Percentiles rank a stretch among this genome's conserved stretches.
These are phyloP conservation scores for Oscheius sp. DNA, from an alignment of 2,888 invertebrate species.

Conservation along the genomic window DNA sequence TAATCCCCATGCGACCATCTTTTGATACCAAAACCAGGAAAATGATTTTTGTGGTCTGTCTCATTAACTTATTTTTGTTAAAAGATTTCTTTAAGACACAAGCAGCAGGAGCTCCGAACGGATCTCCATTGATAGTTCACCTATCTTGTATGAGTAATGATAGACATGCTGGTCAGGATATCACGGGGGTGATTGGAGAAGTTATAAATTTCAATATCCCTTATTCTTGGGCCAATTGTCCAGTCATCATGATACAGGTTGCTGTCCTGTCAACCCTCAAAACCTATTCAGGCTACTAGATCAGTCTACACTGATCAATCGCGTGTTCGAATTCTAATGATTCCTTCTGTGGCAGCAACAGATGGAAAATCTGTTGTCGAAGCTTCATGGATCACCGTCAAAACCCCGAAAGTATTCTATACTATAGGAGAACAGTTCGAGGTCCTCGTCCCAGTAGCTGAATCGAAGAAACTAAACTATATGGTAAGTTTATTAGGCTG, in stretches of 20 bases:
- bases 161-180: background rate
- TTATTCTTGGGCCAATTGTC: constrained; percentile 8
- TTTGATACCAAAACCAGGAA: constrained; percentile 23
- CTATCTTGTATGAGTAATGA: constrained; percentile 18
- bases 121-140: constrained; percentile 15
- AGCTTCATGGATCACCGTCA: constrained; percentile 23
- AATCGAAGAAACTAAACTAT: constrained; percentile 27
- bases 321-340: constrained; percentile 12
- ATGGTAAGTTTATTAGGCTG: constrained; percentile 30
- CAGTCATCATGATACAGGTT: constrained; percentile 27
- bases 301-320: background rate
- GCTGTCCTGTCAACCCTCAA: background rate
- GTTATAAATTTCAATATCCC: constrained; percentile 21
- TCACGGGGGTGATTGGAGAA: background rate
- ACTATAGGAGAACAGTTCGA: constrained; percentile 33
- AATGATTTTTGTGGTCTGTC: constrained; percentile 36
- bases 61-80: background rate
- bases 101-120: background rate
- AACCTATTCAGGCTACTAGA: background rate
- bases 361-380: background rate
- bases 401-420: constrained; percentile 28
- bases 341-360: constrained; percentile 5
- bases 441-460: background rate
- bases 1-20: constrained; percentile 46
- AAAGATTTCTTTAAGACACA: constrained; percentile 7